phyloP scores from a whole-genome alignment of 1,140 invertebrate genomes.

The Matsumurasca onukii region DNA sequence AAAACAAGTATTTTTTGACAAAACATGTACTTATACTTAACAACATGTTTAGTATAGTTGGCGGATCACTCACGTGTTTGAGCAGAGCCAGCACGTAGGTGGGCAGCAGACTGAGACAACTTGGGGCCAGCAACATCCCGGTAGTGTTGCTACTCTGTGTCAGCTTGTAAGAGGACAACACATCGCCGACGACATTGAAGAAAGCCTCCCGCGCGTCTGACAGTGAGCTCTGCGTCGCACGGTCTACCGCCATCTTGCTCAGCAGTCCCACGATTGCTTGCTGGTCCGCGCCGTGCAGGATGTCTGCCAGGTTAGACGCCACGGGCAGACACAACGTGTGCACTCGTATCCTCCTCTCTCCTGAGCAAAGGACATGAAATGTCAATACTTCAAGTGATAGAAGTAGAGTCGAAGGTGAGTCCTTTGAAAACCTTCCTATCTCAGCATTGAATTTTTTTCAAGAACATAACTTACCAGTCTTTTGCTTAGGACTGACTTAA shows the following conservation, averaged over 20 bases:
- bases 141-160: slow-evolving; percentile 60
- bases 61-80: slow-evolving; percentile 72
- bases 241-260: slow-evolving; percentile 96
- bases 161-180: slow-evolving; percentile 78
- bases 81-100: slow-evolving; percentile 88
- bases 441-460: no score
- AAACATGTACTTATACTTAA: no score
- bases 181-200: slow-evolving; percentile 92
- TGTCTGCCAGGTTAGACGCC: slow-evolving; percentile 76
- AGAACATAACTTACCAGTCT: no score
- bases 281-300: slow-evolving; percentile 92
- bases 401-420: no score
- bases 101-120: slow-evolving; percentile 77
- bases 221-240: slow-evolving; percentile 80
- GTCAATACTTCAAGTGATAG: no score
- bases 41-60: no score
- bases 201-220: slow-evolving; percentile 94
- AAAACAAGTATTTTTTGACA: no score
- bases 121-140: slow-evolving; percentile 68
- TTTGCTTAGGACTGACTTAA: no score
- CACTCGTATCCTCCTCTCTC: slow-evolving; percentile 95
- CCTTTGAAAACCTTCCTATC: no score
- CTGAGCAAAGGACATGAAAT: no score
- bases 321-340: slow-evolving; percentile 96
- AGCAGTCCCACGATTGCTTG: slow-evolving; percentile 91